phyloP scores from a whole-genome alignment of 2,888 invertebrate species.

The Acanthopleura granulata region DNA sequence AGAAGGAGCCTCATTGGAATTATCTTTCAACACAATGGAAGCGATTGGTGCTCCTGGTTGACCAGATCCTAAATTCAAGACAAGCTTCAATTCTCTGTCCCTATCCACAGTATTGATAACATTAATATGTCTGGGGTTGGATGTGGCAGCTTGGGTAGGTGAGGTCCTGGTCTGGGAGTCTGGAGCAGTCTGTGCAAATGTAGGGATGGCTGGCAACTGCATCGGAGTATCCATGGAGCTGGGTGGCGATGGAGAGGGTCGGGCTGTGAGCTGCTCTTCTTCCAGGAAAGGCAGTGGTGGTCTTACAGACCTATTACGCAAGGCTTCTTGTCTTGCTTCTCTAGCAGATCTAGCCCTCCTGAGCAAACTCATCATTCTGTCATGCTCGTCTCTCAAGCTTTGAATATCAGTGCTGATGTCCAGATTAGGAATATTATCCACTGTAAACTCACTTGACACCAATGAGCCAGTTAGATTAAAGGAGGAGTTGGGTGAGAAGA shows the following conservation, averaged over 20 bases:
- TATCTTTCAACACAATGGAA: background rate
- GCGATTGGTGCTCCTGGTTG: background rate
- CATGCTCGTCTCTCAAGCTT: constrained; percentile 52
- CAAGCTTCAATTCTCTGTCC: background rate
- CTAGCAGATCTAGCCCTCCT: constrained; percentile 24
- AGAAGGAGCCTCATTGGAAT: background rate
- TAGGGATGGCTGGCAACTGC: background rate
- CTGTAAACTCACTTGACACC: background rate
- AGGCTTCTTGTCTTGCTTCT: background rate
- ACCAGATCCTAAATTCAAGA: background rate
- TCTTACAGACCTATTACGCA: background rate
- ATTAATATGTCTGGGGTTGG: background rate
- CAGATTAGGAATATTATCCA: background rate
- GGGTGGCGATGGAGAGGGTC: background rate
- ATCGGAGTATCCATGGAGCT: background rate
- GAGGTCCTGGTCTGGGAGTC: background rate
- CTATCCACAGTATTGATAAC: constrained; percentile 1
- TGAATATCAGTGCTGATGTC: constrained; percentile 44
- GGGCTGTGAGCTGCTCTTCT: background rate
- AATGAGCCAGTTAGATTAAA: background rate
- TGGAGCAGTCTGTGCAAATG: background rate
- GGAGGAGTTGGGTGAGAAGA: constrained; percentile 1
- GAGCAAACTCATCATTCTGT: constrained; percentile 52
- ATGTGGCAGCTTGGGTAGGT: background rate
- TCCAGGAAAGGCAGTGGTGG: background rate